phyloP scores from a whole-genome alignment of 2,888 invertebrate species.

The Caenorhabditis angaria region DNA sequence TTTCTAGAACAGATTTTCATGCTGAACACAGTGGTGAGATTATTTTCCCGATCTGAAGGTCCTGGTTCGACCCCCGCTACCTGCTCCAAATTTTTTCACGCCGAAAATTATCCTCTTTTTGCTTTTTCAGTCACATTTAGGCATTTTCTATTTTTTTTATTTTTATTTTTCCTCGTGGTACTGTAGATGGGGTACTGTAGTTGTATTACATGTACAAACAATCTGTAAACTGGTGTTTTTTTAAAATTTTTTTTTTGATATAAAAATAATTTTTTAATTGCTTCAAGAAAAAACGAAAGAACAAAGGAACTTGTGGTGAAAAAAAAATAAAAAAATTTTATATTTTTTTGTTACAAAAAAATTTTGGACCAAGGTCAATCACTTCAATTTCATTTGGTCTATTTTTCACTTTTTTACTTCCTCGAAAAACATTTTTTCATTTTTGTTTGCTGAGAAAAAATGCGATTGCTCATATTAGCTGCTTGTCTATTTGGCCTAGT shows the following conservation, averaged over 20 bases:
- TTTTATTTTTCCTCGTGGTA: too few relatives aligned
- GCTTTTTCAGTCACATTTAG: background rate
- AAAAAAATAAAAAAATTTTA: background rate
- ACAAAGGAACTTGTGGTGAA: slow-evolving; percentile 1
- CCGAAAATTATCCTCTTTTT: too few relatives aligned
- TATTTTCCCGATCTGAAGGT: too few relatives aligned
- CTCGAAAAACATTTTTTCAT: background rate
- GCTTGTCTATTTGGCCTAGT: background rate
- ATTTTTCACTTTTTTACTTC: background rate
- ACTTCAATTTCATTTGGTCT: too few relatives aligned
- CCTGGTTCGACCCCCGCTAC: too few relatives aligned
- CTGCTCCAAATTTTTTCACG: too few relatives aligned
- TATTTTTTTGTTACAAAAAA: background rate
- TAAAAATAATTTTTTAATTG: background rate
- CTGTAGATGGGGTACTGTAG: background rate
- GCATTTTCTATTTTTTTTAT: too few relatives aligned
- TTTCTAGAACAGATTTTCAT: too few relatives aligned
- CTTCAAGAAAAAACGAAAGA: background rate
- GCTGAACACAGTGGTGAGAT: too few relatives aligned
- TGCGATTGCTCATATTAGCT: background rate
- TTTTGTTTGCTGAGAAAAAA: background rate
- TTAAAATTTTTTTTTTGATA: background rate
- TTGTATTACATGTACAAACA: background rate
- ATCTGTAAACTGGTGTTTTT: background rate
- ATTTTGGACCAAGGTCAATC: background rate